Evolutionary conservation across 2,888 invertebrate species (phyloP).

Genomic region (Exocentrus adspersus): DNA sequence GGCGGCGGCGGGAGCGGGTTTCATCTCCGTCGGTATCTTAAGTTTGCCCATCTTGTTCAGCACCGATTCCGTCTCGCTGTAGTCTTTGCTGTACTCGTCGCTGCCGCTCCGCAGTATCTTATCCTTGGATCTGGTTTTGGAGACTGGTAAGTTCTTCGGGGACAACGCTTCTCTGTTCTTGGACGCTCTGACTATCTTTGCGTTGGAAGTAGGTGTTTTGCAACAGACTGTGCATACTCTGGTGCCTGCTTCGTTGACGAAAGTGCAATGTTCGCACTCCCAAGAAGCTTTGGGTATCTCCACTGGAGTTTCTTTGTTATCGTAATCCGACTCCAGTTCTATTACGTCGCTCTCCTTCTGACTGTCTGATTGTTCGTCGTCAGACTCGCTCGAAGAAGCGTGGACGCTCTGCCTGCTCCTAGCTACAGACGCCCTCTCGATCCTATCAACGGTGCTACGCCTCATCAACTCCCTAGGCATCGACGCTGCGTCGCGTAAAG

Average conservation of each 20-base stretch:
- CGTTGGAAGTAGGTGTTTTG: slow-evolving; percentile 72
- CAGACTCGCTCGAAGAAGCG: slow-evolving; percentile 54
- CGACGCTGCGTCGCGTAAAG: slow-evolving; percentile 53
- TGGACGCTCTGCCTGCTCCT: slow-evolving; percentile 51
- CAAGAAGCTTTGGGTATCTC: slow-evolving; percentile 71
- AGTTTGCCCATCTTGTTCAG: slow-evolving; percentile 58
- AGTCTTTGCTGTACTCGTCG: slow-evolving; percentile 60
- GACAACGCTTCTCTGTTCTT: slow-evolving; percentile 21
- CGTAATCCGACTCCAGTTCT: slow-evolving; percentile 53
- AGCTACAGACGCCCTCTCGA: slow-evolving; percentile 50
- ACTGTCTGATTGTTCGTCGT: slow-evolving; percentile 54
- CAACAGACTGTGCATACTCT: slow-evolving; percentile 88
- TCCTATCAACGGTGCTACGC: slow-evolving; percentile 47
- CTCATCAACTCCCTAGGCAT: slow-evolving; percentile 56
- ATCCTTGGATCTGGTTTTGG: slow-evolving; percentile 25
- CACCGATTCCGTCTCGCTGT: slow-evolving; percentile 62
- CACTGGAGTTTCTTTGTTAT: slow-evolving; percentile 45
- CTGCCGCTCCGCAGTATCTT: slow-evolving; percentile 51
- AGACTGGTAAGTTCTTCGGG: slow-evolving; percentile 33
- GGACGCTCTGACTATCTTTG: slow-evolving; percentile 43
- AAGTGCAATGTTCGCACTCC: slow-evolving; percentile 93
- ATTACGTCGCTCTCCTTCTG: slow-evolving; percentile 48
- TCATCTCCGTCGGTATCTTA: slow-evolving; percentile 44
- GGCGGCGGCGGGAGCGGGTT: slow-evolving; percentile 13
- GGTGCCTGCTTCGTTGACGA: slow-evolving; percentile 81